Evolutionary conservation across 2,797 vertebrate species (phyloP).

Genomic region (Tachyglossus aculeatus): DNA sequence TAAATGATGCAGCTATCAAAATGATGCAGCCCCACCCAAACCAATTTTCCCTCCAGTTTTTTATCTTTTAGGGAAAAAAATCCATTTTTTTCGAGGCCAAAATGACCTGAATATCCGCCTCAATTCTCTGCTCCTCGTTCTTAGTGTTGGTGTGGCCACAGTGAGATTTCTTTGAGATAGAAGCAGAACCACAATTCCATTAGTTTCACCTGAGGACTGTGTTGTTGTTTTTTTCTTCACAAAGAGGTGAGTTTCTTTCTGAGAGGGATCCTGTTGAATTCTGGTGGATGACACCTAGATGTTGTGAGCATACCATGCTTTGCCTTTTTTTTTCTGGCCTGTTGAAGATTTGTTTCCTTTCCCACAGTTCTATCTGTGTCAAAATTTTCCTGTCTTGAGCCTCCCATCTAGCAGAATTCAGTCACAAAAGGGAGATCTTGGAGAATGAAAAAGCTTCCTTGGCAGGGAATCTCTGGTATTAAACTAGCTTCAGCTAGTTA

Average conservation of each 20-base stretch:
- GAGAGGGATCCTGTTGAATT: constrained; percentile 6
- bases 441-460: background rate
- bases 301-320: background rate
- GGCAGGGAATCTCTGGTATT: background rate
- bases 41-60: too few species aligned
- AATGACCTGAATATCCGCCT: too few species aligned
- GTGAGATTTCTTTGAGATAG: too few species aligned
- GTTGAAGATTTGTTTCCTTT: constrained; percentile 5
- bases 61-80: too few species aligned
- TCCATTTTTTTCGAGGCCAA: too few species aligned
- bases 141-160: too few species aligned
- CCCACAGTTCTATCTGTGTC: background rate
- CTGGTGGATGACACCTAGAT: constrained; percentile 11
- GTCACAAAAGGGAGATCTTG: background rate
- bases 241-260: background rate
- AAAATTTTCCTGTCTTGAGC: background rate
- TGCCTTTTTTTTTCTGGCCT: constrained; percentile 4
- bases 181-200: too few species aligned
- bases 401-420: background rate
- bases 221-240: background rate
- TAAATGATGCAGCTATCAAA: too few species aligned
- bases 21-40: too few species aligned
- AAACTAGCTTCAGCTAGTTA: background rate
- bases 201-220: background rate
- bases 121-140: too few species aligned